Evolutionary conservation across 2,797 vertebrate species (phyloP).

Genomic region (Allobates femoralis): DNA sequence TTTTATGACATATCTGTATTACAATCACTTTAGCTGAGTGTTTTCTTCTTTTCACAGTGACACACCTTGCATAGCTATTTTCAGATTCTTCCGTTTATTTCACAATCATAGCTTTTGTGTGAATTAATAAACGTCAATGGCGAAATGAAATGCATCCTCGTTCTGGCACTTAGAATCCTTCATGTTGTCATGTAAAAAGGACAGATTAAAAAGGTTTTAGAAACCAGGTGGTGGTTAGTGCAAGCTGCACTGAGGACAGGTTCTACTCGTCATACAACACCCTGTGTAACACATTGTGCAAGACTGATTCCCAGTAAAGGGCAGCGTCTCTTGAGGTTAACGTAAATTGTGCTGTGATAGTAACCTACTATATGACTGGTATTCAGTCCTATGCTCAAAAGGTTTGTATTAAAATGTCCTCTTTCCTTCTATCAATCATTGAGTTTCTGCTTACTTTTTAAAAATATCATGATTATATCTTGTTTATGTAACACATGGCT

Average conservation of each 20-base stretch:
- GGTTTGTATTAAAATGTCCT: neutral
- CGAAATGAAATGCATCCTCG: neutral
- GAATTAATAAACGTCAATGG: conserved; percentile 17
- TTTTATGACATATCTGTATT: neutral
- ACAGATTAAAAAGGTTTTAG: conserved; percentile 14
- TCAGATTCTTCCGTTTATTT: neutral
- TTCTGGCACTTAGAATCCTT: conserved; percentile 12
- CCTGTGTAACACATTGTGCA: neutral
- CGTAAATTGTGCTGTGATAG: neutral
- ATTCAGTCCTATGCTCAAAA: neutral
- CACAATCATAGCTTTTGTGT: conserved; percentile 21
- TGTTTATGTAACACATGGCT: neutral
- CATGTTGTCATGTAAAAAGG: conserved; percentile 27
- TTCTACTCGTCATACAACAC: conserved; percentile 22
- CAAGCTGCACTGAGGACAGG: conserved; percentile 19
- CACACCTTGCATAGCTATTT: conserved; percentile 3
- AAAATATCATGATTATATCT: neutral
- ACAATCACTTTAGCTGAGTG: neutral
- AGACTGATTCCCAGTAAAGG: neutral
- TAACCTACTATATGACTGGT: neutral
- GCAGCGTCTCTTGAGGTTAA: neutral
- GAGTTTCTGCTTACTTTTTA: neutral
- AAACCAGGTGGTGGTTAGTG: conserved; percentile 17
- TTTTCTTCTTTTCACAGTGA: neutral
- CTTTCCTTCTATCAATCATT: neutral